Percentiles rank a stretch among this genome's conserved stretches.
Evolutionary conservation across 2,888 invertebrate genomes (phyloP).

Genomic region (Drosophila paracracens): DNA sequence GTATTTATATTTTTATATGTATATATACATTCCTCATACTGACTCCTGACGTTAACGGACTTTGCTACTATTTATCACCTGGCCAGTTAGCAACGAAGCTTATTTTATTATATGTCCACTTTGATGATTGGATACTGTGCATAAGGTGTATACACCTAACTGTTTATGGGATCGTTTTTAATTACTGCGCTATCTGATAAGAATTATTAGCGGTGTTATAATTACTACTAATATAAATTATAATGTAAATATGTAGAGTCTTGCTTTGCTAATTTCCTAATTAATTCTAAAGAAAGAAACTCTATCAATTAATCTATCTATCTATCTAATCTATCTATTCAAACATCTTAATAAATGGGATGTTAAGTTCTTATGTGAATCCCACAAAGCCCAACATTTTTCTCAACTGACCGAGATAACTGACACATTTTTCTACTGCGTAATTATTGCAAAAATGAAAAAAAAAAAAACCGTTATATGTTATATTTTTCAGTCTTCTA

Average conservation of each 20-base stretch:
- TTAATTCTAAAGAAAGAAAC: background rate
- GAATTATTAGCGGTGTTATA: conserved; percentile 3
- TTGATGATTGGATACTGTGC: conserved; percentile 54
- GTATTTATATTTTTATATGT: background rate
- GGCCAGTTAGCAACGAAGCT: conserved; percentile 20
- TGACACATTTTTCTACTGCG: background rate
- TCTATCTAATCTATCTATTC: background rate
- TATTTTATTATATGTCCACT: conserved; percentile 19
- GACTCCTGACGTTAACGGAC: conserved; percentile 22
- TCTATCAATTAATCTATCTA: background rate
- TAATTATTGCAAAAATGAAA: background rate
- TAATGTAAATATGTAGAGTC: background rate
- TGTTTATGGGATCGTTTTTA: conserved; percentile 32
- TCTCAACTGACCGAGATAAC: background rate
- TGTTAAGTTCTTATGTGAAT: background rate
- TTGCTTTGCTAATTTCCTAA: background rate
- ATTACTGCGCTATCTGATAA: conserved; percentile 27
- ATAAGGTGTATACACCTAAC: conserved; percentile 33
- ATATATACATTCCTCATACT: conserved; percentile 1
- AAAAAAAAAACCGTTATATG: background rate
- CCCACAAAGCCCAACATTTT: background rate
- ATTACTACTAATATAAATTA: background rate
- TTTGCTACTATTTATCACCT: conserved; percentile 39
- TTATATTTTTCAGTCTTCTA: background rate
- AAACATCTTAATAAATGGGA: background rate